Evolutionary conservation across 2,113 vertebrate genomes (phyloP).

Genomic region (Rhagologus leucostigma): DNA sequence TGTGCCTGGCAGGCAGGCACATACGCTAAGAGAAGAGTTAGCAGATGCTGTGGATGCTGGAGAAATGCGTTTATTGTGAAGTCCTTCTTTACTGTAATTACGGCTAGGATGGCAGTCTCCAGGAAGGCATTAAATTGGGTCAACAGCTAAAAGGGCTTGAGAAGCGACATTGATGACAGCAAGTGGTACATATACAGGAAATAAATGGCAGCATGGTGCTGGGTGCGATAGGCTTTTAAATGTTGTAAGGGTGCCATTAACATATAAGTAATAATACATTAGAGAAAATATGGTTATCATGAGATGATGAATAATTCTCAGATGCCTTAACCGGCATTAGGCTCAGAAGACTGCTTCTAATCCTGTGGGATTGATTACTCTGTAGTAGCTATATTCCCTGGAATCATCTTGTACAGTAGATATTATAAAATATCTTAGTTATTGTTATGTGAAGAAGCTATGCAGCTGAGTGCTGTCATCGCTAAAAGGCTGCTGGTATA

Average conservation of each 20-base stretch:
- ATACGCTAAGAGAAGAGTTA: neutral
- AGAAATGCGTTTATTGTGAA: conserved; percentile 30
- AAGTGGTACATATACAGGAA: conserved; percentile 30
- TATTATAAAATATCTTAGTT: neutral
- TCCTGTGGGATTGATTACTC: neutral
- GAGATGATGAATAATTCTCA: conserved; percentile 39
- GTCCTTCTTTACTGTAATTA: conserved; percentile 61
- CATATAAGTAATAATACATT: conserved; percentile 60
- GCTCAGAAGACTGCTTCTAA: conserved; percentile 26
- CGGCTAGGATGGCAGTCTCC: conserved; percentile 52
- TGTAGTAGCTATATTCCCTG: neutral
- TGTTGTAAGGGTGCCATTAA: conserved; percentile 39
- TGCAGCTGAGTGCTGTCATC: neutral
- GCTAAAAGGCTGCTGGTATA: neutral
- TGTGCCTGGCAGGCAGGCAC: neutral
- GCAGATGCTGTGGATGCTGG: conserved; percentile 9
- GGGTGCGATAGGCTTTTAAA: neutral
- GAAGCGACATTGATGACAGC: conserved; percentile 29
- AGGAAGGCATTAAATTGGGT: conserved; percentile 72
- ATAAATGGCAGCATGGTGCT: neutral
- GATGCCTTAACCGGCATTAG: neutral
- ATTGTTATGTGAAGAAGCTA: neutral
- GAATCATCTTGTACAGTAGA: neutral
- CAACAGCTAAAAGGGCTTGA: conserved; percentile 62
- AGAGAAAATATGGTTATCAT: conserved; percentile 26